A percentile compares a stretch with the other conserved stretches of the same genome.
Conservation (phyloP, 2,888 invertebrate genomes). For the Plebejus melissa region DNA sequence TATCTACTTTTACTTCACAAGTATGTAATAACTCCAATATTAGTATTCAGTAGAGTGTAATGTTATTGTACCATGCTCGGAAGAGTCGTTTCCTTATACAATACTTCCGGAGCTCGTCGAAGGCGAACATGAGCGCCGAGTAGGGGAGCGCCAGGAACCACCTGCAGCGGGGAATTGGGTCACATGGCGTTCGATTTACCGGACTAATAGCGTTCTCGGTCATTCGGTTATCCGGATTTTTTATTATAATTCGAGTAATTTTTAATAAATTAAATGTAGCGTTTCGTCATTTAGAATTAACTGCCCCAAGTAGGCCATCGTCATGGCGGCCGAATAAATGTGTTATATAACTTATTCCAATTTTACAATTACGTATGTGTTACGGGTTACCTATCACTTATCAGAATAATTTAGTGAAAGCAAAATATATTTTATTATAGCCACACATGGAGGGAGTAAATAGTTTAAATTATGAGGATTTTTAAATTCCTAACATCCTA, state of each 20-base stretch:
- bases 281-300: too few species aligned
- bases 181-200: not conserved
- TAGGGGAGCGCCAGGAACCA: conserved; percentile 88
- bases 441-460: too few species aligned
- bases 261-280: too few species aligned
- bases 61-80: conserved; percentile 60
- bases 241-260: not conserved
- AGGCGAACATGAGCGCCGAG: conserved; percentile 82
- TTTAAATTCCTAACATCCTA: too few species aligned
- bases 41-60: conserved; percentile 54
- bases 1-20: not conserved
- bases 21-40: conserved; percentile 28
- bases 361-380: too few species aligned
- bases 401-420: too few species aligned
- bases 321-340: too few species aligned
- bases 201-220: not conserved
- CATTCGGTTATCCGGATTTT: not conserved
- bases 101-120: conserved; percentile 86
- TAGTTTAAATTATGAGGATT: too few species aligned
- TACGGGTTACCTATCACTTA: too few species aligned
- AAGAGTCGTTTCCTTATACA: conserved; percentile 76
- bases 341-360: too few species aligned
- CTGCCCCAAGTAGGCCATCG: too few species aligned
- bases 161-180: conserved; percentile 56
- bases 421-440: too few species aligned